These are phyloP conservation scores for Cynocephalus volans DNA, from an alignment of 2,113 vertebrate genomes.

Conservation along the genomic window DNA sequence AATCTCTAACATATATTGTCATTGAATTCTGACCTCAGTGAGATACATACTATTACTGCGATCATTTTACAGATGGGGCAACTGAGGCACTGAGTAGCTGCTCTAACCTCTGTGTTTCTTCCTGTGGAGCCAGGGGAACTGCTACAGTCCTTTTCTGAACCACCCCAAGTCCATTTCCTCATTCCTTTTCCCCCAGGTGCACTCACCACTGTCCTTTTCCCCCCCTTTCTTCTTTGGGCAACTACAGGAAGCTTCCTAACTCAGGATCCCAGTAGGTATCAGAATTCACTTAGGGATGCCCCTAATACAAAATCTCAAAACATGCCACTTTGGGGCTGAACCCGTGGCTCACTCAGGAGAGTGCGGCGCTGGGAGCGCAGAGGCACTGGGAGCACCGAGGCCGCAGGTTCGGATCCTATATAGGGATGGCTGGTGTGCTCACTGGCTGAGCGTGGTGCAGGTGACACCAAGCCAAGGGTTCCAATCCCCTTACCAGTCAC, in stretches of 20 bases:
- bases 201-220: background rate
- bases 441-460: too few relatives aligned
- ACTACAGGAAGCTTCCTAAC: background rate
- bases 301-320: background rate
- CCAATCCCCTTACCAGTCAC: too few relatives aligned
- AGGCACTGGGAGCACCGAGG: too few relatives aligned
- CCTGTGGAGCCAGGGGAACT: background rate
- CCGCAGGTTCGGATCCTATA: too few relatives aligned
- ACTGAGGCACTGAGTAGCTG: background rate
- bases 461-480: too few relatives aligned
- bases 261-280: background rate
- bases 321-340: too few relatives aligned
- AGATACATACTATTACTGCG: background rate
- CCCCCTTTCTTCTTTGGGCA: background rate
- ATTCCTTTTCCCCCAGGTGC: background rate
- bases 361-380: too few relatives aligned
- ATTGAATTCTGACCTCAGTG: background rate
- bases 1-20: background rate
- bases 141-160: background rate
- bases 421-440: too few relatives aligned
- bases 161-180: background rate
- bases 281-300: background rate
- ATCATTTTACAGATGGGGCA: background rate
- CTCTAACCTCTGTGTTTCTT: background rate
- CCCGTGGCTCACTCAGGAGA: too few relatives aligned